Conservation (phyloP, 1,140 invertebrate genomes). For the Leptopilina clavipes region DNA sequence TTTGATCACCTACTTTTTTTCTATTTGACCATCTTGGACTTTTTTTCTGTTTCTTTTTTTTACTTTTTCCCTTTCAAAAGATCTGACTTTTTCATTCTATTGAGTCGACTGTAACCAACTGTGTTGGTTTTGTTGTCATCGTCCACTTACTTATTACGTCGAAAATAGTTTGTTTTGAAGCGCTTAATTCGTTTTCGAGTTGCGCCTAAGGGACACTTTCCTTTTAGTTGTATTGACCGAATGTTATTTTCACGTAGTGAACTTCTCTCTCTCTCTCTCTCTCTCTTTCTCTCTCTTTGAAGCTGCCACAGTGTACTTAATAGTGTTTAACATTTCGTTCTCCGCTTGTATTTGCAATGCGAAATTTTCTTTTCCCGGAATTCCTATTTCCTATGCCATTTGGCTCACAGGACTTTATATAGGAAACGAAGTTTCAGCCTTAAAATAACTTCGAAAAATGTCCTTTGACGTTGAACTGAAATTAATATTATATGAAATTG, state of each 20-base stretch:
- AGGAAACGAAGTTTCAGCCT: not conserved
- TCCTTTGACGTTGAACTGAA: not conserved
- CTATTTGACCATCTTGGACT: not conserved
- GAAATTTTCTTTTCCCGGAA: not conserved
- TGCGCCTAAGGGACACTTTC: slow-evolving; percentile 36
- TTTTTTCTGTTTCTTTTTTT: too few relatives aligned
- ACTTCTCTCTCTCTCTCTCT: too few relatives aligned
- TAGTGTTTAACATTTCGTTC: slow-evolving; percentile 47
- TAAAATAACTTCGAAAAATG: not conserved
- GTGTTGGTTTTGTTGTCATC: not conserved
- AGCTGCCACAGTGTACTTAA: slow-evolving; percentile 31
- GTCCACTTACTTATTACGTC: not conserved
- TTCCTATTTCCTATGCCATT: slow-evolving; percentile 36
- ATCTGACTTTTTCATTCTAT: not conserved
- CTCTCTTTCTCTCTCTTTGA: slow-evolving; percentile 28
- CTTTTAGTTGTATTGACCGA: slow-evolving; percentile 35
- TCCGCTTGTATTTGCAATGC: not conserved
- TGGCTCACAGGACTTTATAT: slow-evolving; percentile 33
- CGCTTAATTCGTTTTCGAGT: slow-evolving; percentile 38
- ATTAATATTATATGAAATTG: too few relatives aligned
- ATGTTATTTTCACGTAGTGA: slow-evolving; percentile 41
- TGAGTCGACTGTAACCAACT: not conserved
- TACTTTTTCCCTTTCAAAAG: too few relatives aligned
- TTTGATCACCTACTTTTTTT: not conserved
- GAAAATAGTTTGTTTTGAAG: not conserved